Conservation (phyloP, 92 coral and sea anemone genomes). For the Ricordea florida region DNA sequence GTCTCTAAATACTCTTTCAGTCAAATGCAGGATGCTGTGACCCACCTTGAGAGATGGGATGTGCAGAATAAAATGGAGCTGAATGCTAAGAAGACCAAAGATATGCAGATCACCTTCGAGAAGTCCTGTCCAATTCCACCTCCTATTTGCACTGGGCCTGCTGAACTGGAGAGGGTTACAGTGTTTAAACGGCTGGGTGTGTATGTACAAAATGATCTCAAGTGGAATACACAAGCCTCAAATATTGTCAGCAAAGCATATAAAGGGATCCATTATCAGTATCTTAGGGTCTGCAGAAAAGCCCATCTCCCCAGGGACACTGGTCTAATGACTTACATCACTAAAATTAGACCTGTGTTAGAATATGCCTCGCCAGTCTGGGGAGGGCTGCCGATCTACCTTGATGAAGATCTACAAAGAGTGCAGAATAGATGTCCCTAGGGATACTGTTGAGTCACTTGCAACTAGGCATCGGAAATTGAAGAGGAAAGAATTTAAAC, state of each 20-base stretch:
- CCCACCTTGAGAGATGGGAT: slow-evolving; percentile 38
- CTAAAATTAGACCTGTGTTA: slow-evolving; percentile 43
- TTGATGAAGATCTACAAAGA: slow-evolving; percentile 6
- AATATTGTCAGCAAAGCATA: slow-evolving; percentile 38
- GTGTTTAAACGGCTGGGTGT: slow-evolving; percentile 43
- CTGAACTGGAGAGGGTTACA: slow-evolving; percentile 49
- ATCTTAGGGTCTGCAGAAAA: slow-evolving; percentile 45
- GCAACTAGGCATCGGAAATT: no score
- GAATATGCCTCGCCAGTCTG: slow-evolving; percentile 50
- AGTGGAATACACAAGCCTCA: slow-evolving; percentile 52
- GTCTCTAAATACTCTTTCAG: no score
- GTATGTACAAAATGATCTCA: slow-evolving; percentile 47
- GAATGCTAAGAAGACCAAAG: no score
- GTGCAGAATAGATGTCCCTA: slow-evolving; percentile 1
- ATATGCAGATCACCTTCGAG: slow-evolving; percentile 39
- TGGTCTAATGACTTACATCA: slow-evolving; percentile 31
- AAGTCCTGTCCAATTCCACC: slow-evolving; percentile 8
- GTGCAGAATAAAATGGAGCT: slow-evolving; percentile 34
- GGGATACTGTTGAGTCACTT: background rate
- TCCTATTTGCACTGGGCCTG: background rate
- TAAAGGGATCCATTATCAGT: slow-evolving; percentile 37
- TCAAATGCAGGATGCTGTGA: background rate
- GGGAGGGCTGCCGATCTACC: slow-evolving; percentile 40
- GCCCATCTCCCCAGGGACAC: slow-evolving; percentile 38
- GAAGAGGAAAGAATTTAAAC: background rate